A percentile compares a stretch with the other conserved stretches of the same genome.
Conservation (phyloP, 2,797 vertebrate species). For the Otus scops region DNA sequence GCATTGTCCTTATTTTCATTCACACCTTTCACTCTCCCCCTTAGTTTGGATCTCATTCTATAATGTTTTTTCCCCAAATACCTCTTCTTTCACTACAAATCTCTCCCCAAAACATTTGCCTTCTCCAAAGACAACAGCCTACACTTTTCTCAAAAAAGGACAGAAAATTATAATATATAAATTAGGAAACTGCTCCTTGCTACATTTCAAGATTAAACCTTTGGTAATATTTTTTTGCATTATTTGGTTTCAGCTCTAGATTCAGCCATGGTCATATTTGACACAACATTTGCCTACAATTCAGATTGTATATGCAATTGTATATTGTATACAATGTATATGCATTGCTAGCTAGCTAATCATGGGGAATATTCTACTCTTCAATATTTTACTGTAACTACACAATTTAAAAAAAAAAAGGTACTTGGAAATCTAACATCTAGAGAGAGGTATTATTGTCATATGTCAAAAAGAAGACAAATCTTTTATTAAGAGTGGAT, state of each 20-base stretch:
- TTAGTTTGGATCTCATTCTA: background rate
- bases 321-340: background rate
- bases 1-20: background rate
- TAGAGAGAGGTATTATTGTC: background rate
- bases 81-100: background rate
- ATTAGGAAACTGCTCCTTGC: background rate
- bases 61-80: background rate
- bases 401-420: background rate
- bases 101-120: background rate
- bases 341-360: background rate
- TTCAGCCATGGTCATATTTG: background rate
- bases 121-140: background rate
- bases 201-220: background rate
- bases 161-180: background rate
- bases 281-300: background rate
- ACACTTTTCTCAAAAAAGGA: background rate
- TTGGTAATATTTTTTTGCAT: background rate
- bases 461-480: background rate
- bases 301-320: background rate
- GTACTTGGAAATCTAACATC: background rate
- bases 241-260: background rate
- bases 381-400: conserved; percentile 24
- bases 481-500: background rate
- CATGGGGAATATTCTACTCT: background rate
- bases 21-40: background rate